Evolutionary conservation across 2,797 vertebrate species (phyloP).

Genomic region (Karalla daura): DNA sequence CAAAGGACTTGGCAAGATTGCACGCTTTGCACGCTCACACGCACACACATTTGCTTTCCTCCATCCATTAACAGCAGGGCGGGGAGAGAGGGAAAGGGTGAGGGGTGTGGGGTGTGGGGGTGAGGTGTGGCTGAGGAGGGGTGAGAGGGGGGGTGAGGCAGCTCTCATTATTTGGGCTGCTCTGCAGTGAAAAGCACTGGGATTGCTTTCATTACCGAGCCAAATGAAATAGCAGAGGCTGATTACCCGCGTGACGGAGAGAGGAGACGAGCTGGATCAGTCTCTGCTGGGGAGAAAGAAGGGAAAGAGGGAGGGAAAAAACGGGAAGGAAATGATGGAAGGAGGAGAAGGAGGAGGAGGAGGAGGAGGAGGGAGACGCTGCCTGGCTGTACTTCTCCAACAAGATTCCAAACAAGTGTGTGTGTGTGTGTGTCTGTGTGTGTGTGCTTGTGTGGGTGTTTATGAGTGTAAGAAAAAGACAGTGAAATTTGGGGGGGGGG

Average conservation of each 20-base stretch:
- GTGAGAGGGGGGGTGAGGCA: constrained; percentile 57
- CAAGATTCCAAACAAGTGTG: constrained; percentile 63
- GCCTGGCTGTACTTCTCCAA: constrained; percentile 59
- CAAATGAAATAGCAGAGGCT: constrained; percentile 84
- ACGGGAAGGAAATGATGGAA: neutral
- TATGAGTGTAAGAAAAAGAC: constrained; percentile 52
- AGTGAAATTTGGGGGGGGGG: constrained; percentile 51
- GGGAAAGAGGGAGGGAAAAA: constrained; percentile 11
- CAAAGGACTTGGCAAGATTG: constrained; percentile 70
- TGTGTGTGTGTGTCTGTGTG: constrained; percentile 22
- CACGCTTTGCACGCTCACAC: constrained; percentile 57
- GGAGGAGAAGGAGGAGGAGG: neutral
- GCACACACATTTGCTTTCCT: constrained; percentile 65
- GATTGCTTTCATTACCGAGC: constrained; percentile 86
- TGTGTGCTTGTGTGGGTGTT: constrained; percentile 24
- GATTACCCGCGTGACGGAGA: constrained; percentile 82
- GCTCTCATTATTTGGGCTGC: constrained; percentile 82
- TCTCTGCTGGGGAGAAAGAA: constrained; percentile 58
- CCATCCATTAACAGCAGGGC: constrained; percentile 76
- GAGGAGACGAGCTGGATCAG: constrained; percentile 72
- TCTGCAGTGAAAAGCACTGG: constrained; percentile 80
- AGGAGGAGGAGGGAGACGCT: constrained; percentile 12
- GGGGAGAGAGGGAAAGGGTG: constrained; percentile 62
- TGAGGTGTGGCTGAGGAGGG: constrained; percentile 58
- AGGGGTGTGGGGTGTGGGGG: constrained; percentile 56